Base-by-base conservation (phyloP, 1,140 invertebrate species). In the Neodiprion virginianus region DNA sequence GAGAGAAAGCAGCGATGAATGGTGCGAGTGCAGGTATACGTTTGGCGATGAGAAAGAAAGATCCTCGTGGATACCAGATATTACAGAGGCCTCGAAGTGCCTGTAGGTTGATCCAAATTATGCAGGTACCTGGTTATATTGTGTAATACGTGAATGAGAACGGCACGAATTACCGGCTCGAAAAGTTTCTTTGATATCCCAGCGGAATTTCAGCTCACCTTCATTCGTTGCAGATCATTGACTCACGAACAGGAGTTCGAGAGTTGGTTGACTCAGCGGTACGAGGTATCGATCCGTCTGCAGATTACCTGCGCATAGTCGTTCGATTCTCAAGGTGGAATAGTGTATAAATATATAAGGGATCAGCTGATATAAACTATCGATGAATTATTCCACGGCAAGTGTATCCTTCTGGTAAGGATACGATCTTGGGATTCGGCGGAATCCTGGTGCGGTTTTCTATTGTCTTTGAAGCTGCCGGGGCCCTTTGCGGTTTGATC, bases 361-460 rank as follows among this genome's bases (percentile, higher is more conserved):
- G 28, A 40, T 21, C 17, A 21, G 17, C 17, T 21, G 17, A 21
- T 21, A 21, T 40, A 40, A 40, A 40, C 28, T 40, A 40, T 40
- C 28, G 28, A 40, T 40, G 28, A 40, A 3, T 40, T 40, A 40
- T 40, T 40, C 28, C 28, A 40, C 28, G 28, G 28, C 28, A 40
- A 17, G 53, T 17, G 53, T 14, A 61, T 61, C 53, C 53, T 61
- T 61, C 53, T 61, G 8, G 11, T 12, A 61, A 17, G 53, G 53
- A 61, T 61, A 61, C 53, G 53, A 61, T 61, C 53, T 61, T 8
- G 0, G 8, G n/a, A 61, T 61, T 61, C 53, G 53, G 11, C n/a
- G 53, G 53, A 61, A 61, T 61, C 53, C n/a, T 8, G 53, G 53
- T 61, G 53, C n/a, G 53, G 53, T 61, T 61, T 61, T 61, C 53